Evolutionary conservation across 2,113 vertebrate genomes (phyloP).

Genomic region (Tetrao urogallus): DNA sequence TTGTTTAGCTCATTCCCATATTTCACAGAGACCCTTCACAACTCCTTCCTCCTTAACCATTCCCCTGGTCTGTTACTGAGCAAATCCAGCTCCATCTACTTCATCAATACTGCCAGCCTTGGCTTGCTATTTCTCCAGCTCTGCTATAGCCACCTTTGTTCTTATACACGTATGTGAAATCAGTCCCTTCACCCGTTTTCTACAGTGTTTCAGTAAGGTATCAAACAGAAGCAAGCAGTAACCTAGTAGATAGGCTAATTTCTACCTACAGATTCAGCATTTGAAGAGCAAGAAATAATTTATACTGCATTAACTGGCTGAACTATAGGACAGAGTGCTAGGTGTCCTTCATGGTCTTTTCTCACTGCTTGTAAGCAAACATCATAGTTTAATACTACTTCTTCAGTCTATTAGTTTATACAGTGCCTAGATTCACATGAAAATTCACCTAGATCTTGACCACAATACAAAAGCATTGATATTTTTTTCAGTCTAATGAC

Average conservation of each 20-base stretch:
- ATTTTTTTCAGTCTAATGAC: background rate
- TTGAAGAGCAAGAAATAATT: background rate
- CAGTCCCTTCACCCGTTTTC: background rate
- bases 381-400: background rate
- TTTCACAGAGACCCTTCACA: conserved; percentile 48
- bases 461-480: background rate
- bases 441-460: background rate
- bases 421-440: background rate
- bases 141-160: background rate
- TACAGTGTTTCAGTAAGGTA: background rate
- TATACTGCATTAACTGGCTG: background rate
- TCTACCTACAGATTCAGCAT: background rate
- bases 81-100: conserved; percentile 9
- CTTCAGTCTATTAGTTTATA: background rate
- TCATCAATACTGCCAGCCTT: background rate
- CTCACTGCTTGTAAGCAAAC: background rate
- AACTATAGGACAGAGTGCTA: background rate
- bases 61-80: background rate
- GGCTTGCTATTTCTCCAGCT: background rate
- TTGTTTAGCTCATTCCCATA: conserved; percentile 40
- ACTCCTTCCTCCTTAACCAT: background rate
- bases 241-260: background rate
- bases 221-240: background rate
- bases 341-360: background rate
- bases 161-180: background rate